A percentile compares a stretch with the other conserved stretches of the same genome.
Conservation (phyloP, 2,888 invertebrate species). For the Fabriciana adippe region DNA sequence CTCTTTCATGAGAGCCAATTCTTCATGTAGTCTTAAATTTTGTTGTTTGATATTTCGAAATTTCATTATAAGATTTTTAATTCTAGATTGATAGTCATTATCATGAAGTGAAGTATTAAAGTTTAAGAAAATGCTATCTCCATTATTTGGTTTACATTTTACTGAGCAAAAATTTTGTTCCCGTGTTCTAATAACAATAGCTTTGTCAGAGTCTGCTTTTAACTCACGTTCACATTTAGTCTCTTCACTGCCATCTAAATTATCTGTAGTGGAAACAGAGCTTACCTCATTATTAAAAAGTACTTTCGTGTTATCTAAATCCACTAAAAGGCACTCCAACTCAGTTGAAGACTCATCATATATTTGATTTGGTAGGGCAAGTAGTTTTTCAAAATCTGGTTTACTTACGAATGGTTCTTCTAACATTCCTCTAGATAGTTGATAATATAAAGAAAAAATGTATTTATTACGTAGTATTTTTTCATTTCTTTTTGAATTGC, state of each 20-base stretch:
- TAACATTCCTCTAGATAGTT: conserved; percentile 63
- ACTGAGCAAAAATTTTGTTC: background rate
- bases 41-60: conserved; percentile 70
- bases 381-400: conserved; percentile 54
- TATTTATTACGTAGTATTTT: conserved; percentile 67
- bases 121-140: conserved; percentile 4
- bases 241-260: conserved; percentile 40
- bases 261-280: conserved; percentile 48
- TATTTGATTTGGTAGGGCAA: conserved; percentile 51
- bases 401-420: conserved; percentile 59
- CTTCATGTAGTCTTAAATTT: conserved; percentile 60
- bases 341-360: conserved; percentile 60
- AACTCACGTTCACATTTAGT: conserved; percentile 1
- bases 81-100: conserved; percentile 56
- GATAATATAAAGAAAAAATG: conserved; percentile 65
- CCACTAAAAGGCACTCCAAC: conserved; percentile 55
- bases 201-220: conserved; percentile 19
- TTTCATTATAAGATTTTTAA: conserved; percentile 63
- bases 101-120: conserved; percentile 41
- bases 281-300: conserved; percentile 49
- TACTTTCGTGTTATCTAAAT: conserved; percentile 51
- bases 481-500: conserved; percentile 56
- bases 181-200: conserved; percentile 24
- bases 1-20: conserved; percentile 56
- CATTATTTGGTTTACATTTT: background rate